Base-by-base conservation (phyloP, 92 coral and sea anemone species). In the Blastomussa wellsi region DNA sequence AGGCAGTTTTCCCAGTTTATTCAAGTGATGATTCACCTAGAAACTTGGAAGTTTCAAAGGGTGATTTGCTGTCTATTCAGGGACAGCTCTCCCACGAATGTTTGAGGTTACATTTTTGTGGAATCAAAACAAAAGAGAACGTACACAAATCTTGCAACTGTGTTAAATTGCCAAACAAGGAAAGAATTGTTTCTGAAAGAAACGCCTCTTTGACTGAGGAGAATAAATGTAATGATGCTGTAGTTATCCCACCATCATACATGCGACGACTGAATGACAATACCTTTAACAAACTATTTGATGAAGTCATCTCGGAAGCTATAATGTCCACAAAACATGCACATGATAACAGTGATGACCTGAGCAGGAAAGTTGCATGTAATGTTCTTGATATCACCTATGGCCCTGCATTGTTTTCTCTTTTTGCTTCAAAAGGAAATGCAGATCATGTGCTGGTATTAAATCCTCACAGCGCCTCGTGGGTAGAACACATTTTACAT, bases 1-100 rank as follows among this genome's bases (percentile, higher is more conserved):
- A 97, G 74, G 99, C 98, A n/a, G 86, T 97, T 52, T 97, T 87
- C 77, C 97, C 99, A 17, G 91, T 92, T 15, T 91, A 88, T 79
- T 83, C 78, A 16, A 31, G 35, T 60, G 24, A 8, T 65, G 67
- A 88, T 55, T 42, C 84, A 7, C 36, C 28, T 8, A 52, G 57
- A 5, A 38, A 35, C 11, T 69, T 49, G 11, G 31, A 39, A 22
- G 80, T 75, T 74, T 74, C 80, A 41, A 74, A 84, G 32, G 97
- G 95, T 53, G 93, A 94, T 35, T 20, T 67, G 48, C 37, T 94
- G 36, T 47, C 80, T 16, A 64, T 94, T 6, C 62, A 62, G 1
- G 92, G 91, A 64, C 76, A 76, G 36, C 57, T 92, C 60, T 76
- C 86, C 19, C 76, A 90, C 42, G 95, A 92, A 17, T 94, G 70